Percentiles rank a stretch among this genome's conserved stretches.
These are phyloP conservation scores for Callyntrura sp. DNA, from an alignment of 2,888 invertebrate species.

Conservation along the genomic window DNA sequence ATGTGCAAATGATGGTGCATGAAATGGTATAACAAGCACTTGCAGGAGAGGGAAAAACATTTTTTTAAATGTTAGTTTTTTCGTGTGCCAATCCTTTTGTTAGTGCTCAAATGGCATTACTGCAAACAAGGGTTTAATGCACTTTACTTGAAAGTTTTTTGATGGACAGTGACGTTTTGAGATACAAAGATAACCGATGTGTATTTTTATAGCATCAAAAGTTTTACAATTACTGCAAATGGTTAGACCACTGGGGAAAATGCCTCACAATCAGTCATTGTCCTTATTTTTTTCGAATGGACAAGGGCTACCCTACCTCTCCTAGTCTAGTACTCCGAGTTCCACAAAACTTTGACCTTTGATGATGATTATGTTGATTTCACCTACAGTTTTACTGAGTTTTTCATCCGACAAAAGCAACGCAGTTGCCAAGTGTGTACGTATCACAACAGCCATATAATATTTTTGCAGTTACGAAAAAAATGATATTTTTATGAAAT, in stretches of 20 bases:
- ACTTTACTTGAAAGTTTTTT: background rate
- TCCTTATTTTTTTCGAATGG: constrained; percentile 22
- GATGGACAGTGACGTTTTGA: no score
- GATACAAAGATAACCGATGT: no score
- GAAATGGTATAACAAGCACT: background rate
- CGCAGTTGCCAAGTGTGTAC: background rate
- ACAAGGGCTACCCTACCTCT: background rate
- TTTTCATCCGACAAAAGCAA: constrained; percentile 12
- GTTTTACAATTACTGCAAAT: background rate
- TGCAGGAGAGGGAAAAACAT: background rate
- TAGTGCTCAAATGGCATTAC: constrained; percentile 6
- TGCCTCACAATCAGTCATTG: constrained; percentile 38
- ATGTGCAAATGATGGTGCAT: background rate
- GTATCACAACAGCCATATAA: background rate
- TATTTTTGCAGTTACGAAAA: no score
- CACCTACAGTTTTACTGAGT: constrained; percentile 10
- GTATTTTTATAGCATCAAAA: no score
- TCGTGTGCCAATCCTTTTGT: background rate
- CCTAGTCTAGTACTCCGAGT: background rate
- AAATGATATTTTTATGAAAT: background rate
- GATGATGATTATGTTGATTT: background rate
- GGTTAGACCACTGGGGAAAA: background rate
- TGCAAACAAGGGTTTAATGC: constrained; percentile 41
- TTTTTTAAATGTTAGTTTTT: background rate
- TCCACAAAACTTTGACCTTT: constrained; percentile 7